Base-by-base conservation (phyloP, 1,140 invertebrate genomes). In the Solen grandis region DNA sequence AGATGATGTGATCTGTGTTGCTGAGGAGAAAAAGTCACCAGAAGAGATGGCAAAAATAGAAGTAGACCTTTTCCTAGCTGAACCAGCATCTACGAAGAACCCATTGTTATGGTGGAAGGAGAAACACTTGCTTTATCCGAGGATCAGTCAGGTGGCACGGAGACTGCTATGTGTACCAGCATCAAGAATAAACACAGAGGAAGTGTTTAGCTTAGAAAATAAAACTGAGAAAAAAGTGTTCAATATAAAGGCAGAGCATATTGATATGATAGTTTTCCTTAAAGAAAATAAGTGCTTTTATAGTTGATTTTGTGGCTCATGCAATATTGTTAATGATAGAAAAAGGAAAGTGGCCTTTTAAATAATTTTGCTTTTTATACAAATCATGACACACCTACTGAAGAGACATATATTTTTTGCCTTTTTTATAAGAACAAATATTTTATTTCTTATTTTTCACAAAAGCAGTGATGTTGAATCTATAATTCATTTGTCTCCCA, bases 261-360 rank as follows among this genome's bases (percentile, higher is more conserved):
- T 78, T 35, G 65, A 78, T 29, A 68, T 59, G 50, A 78, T 78
- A 65, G 5, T 78, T n/a, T 78, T 78, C 22, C 38, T 78, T 35
- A 78, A 69, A 50, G 46, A 78, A 55, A 78, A 78, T 57, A 78
- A 78, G 60, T 5, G 16, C 16, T n/a, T 78, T 8, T 78, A 59
- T 69, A 31, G 69, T n/a, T 46, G 41, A 46, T 19, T 46, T n/a
- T n/a, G n/a, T n/a, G n/a, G n/a, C n/a, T n/a, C n/a, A n/a, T n/a
- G n/a, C n/a, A n/a, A n/a, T n/a, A n/a, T n/a, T n/a, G n/a, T n/a
- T n/a, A n/a, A n/a, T n/a, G n/a, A n/a, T n/a, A n/a, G n/a, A n/a
- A n/a, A n/a, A n/a, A n/a, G n/a, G n/a, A n/a, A n/a, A n/a, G n/a
- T n/a, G n/a, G n/a, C n/a, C n/a, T n/a, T n/a, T n/a, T n/a, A n/a